Base-by-base conservation (phyloP, 2,797 vertebrate genomes). In the Periophthalmus magnuspinnatus region DNA sequence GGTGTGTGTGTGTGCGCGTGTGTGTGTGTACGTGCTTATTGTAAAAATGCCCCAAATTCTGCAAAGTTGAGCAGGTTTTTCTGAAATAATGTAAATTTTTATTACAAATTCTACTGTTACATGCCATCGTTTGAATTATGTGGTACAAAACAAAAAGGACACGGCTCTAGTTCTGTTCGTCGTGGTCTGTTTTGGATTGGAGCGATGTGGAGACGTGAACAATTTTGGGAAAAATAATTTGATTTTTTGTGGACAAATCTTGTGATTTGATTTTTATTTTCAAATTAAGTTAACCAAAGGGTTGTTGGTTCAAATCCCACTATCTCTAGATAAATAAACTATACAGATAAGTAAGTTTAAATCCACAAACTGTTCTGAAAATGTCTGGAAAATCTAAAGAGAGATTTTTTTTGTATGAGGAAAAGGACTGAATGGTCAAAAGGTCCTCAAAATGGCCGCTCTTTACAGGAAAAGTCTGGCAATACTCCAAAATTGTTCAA, bases 21-120 rank as follows among this genome's bases (percentile, higher is more conserved):
- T 65, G 69, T 50, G 71, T 69, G 64, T 82, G 70, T 79, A 52
- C 82, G 71, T 81, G 48, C 79, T 73, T 75, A 72, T 77, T 83
- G 82, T 86, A 82, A 81, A 33, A 65, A 69, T 54, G 78, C 78
- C 75, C 78, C 64, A 56, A 80, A n/a, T 69, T 86, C 86, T 83
- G 85, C 78, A 73, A 84, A 68, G 76, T 77, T 32, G 65, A 78
- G 75, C 69, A 33, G 61, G 70, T 81, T 69, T 68, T 45, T 11
- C 59, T 67, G 41, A 45, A 45, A 45, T 81, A 71, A 21, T 62
- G 34, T 45, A 52, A 28, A 45, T 80, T 66, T 79, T 65, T 68
- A 50, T 33, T 1, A 21, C 4, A 22, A 59, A 67, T 77, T 55
- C 60, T n/a, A 59, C 67, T 59, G 33, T 65, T 24, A 22, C 55